Evolutionary conservation across 2,888 invertebrate genomes (phyloP), one percentile per base, ranked within the genome.

Genomic region (Drosophila quasianomalipes): DNA sequence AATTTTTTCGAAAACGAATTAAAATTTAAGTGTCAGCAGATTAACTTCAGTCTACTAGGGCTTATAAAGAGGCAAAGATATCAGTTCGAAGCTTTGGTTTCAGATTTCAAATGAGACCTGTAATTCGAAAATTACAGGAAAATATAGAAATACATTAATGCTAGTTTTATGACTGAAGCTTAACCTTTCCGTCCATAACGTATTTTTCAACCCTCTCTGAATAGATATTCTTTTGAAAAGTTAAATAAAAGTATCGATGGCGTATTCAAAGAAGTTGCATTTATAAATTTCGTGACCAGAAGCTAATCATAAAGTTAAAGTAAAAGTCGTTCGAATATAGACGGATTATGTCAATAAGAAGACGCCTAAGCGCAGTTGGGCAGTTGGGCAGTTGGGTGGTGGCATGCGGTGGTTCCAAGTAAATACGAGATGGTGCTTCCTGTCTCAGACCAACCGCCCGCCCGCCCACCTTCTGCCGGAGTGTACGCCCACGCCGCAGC

Each of bases 401-500:
- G 35, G 14, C 14, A 26, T 28, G 16, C 28, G 35, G 39, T 63
- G 58, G 58, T 44, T 47, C 47, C 61, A 69, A 70, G 70, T 67
- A 74, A 74, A 73, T 70, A 69, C 57, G 52, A 51, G 64, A 35
- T 49, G 47, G 44, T 57, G 39, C 41, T 60, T 39, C 22, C 70
- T 47, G 39, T 37, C 51, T 28, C 49, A 22, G 22, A 22, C 22
- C 22, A 22, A 22, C 22, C 33, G 16, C 22, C 44, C 64, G 28
- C 28, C 22, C 22, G 28, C 0, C 0, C 4, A 30, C 47, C 19
- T 26, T n/a, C 26, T 39, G 51, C 9, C 22, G 19, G 10, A 65
- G 70, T 71, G 65, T 26, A 66, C 68, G 57, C 57, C 74, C 57
- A 59, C 52, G 70, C 74, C 67, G 60, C 73, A 41, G 61, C 41